These are phyloP conservation scores for Belonocnema kinseyi DNA, from an alignment of 1,140 invertebrate genomes.

Conservation along the genomic window DNA sequence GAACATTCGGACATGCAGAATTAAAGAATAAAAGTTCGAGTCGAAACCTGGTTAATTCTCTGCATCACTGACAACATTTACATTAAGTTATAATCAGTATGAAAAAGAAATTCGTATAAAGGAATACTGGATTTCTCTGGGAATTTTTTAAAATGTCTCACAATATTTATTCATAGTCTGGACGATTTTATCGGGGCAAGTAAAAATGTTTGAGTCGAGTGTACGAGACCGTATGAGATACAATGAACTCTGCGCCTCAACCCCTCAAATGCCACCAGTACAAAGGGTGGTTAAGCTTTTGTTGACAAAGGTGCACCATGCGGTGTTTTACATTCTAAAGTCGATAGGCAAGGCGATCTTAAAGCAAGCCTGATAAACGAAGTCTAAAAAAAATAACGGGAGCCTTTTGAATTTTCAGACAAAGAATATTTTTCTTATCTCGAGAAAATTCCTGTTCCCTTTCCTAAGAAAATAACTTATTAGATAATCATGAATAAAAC, in stretches of 20 bases:
- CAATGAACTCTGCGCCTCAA: slow-evolving; percentile 66
- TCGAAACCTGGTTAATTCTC: neutral
- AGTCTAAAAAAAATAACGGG: too few species aligned
- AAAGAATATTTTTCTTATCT: too few species aligned
- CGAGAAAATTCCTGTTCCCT: too few species aligned
- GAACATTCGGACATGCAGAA: too few species aligned
- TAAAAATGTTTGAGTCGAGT: slow-evolving; percentile 59
- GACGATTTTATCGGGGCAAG: slow-evolving; percentile 43
- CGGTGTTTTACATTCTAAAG: slow-evolving; percentile 32
- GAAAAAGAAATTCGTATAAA: neutral
- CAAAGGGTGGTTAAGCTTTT: slow-evolving; percentile 67
- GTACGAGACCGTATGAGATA: slow-evolving; percentile 58
- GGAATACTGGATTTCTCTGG: neutral
- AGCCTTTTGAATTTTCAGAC: too few species aligned
- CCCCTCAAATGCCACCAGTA: slow-evolving; percentile 62
- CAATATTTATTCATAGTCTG: slow-evolving; percentile 3
- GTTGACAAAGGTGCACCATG: slow-evolving; percentile 64
- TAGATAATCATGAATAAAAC: too few species aligned
- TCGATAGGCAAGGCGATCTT: slow-evolving; percentile 3
- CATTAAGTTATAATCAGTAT: neutral
- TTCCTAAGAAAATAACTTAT: too few species aligned
- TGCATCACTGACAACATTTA: neutral
- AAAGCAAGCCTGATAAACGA: neutral
- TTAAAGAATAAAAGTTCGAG: too few species aligned
- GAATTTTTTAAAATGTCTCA: neutral